These are phyloP conservation scores for Drosophila pallidifrons DNA, from an alignment of 1,140 invertebrate species.

Conservation along the genomic window DNA sequence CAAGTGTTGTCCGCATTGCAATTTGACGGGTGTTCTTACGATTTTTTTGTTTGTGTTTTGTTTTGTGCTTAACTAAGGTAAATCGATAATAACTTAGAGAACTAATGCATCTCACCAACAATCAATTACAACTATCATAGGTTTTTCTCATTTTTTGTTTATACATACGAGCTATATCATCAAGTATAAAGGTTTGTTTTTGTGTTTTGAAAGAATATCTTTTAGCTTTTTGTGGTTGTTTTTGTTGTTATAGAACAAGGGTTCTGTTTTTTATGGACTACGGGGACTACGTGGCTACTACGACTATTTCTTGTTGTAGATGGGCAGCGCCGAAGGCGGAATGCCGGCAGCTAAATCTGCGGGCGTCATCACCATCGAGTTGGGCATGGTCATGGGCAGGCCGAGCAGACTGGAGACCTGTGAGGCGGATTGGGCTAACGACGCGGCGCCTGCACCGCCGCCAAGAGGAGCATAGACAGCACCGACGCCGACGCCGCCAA, in stretches of 20 bases:
- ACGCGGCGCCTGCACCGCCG: conserved; percentile 65
- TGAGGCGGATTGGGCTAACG: conserved; percentile 39
- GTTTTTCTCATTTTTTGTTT: neutral
- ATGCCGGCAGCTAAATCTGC: conserved; percentile 11
- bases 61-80: conserved; percentile 59
- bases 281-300: conserved; percentile 12
- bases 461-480: conserved; percentile 56
- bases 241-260: neutral
- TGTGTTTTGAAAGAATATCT: neutral
- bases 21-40: neutral
- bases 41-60: neutral
- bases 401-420: conserved; percentile 32
- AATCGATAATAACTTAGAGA: conserved; percentile 63
- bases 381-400: conserved; percentile 32
- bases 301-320: conserved; percentile 74
- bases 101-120: conserved; percentile 70
- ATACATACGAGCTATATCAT: conserved; percentile 50
- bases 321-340: conserved; percentile 57
- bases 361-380: conserved; percentile 55
- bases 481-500: conserved; percentile 26
- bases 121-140: conserved; percentile 58
- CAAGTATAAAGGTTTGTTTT: conserved; percentile 14
- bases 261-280: neutral
- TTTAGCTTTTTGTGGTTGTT: neutral
- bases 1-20: neutral